These are phyloP conservation scores for Euspilapteryx auroguttella DNA, from an alignment of 2,888 invertebrate genomes.

Conservation along the genomic window DNA sequence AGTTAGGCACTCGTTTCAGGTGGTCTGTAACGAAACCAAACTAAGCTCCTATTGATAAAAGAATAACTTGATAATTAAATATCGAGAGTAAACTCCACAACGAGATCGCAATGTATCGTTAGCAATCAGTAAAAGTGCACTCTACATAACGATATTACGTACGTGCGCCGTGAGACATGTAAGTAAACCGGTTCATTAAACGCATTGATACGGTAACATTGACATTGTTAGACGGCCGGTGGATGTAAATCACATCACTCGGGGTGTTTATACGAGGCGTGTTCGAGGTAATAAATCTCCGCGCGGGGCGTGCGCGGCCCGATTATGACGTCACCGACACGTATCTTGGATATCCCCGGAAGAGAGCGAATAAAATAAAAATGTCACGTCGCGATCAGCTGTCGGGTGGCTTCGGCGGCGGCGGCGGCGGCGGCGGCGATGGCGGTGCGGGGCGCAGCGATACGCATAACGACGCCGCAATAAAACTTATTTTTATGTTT, in stretches of 20 bases:
- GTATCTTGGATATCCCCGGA: slow-evolving; percentile 59
- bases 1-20: too few species aligned
- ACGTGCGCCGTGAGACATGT: background rate
- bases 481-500: slow-evolving; percentile 63
- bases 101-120: background rate
- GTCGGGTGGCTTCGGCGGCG: slow-evolving; percentile 26
- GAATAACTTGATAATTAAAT: too few species aligned
- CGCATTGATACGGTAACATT: slow-evolving; percentile 16
- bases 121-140: background rate
- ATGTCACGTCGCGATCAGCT: slow-evolving; percentile 63
- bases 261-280: slow-evolving; percentile 25
- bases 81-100: background rate
- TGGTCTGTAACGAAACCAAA: too few species aligned
- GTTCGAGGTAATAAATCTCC: slow-evolving; percentile 48
- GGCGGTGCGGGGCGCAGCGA: slow-evolving; percentile 29
- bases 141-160: background rate
- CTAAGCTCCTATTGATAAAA: too few species aligned
- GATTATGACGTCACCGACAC: slow-evolving; percentile 57
- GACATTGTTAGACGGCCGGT: slow-evolving; percentile 21
- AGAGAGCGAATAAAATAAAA: slow-evolving; percentile 59
- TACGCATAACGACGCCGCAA: slow-evolving; percentile 60
- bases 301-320: slow-evolving; percentile 29
- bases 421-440: slow-evolving; percentile 30
- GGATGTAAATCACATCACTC: slow-evolving; percentile 30
- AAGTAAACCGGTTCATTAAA: slow-evolving; percentile 1